Evolutionary conservation across 1,140 invertebrate genomes (phyloP).

Genomic region (Danaus melanippus): DNA sequence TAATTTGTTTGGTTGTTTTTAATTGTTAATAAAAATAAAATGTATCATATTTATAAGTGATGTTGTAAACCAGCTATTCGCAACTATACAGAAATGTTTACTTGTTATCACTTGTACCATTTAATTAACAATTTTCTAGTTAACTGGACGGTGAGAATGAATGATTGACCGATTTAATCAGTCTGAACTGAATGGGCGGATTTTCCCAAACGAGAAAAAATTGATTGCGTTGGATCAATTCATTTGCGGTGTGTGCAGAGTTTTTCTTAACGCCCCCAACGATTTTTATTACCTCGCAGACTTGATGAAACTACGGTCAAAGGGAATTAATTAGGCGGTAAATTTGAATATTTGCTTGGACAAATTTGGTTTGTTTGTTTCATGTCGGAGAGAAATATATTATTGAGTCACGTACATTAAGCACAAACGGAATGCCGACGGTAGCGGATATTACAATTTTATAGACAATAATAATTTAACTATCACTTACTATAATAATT

Average conservation of each 20-base stretch:
- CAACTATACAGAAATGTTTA: neutral
- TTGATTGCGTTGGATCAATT: constrained; percentile 62
- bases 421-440: too few species aligned
- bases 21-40: too few species aligned
- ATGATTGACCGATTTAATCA: constrained; percentile 68
- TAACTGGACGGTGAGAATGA: constrained; percentile 61
- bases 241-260: constrained; percentile 45
- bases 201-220: constrained; percentile 42
- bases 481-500: too few species aligned
- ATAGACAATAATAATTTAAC: too few species aligned
- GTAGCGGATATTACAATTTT: too few species aligned
- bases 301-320: constrained; percentile 24
- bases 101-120: constrained; percentile 54
- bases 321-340: constrained; percentile 44
- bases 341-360: constrained; percentile 18
- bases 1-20: too few species aligned
- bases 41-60: too few species aligned
- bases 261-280: constrained; percentile 55
- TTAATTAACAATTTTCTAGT: constrained; percentile 69
- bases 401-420: too few species aligned
- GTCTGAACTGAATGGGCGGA: constrained; percentile 42
- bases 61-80: too few species aligned
- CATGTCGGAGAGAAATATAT: too few species aligned
- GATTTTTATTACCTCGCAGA: constrained; percentile 41
- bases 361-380: constrained; percentile 18